These are phyloP conservation scores for Intellagama lesueurii DNA, from an alignment of 2,797 vertebrate genomes.

Conservation along the genomic window DNA sequence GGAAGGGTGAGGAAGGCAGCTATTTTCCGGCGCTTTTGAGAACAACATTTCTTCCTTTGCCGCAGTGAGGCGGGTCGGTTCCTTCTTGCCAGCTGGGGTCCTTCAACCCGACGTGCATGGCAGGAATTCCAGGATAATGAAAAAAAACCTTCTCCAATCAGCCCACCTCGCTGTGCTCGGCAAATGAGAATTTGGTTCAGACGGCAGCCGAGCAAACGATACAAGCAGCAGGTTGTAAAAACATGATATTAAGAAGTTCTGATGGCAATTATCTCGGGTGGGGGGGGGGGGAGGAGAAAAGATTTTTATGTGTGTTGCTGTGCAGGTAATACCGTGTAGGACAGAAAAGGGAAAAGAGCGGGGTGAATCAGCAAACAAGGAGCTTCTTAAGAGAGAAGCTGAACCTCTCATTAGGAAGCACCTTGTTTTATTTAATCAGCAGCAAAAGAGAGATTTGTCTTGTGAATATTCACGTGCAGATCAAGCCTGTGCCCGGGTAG, in stretches of 20 bases:
- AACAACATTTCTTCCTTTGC: too few species aligned
- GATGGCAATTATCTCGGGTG: background rate
- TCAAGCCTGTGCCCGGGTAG: too few species aligned
- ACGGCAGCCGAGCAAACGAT: background rate
- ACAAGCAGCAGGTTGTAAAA: background rate
- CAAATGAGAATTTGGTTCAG: background rate
- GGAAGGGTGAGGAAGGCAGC: too few species aligned
- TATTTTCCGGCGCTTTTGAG: too few species aligned
- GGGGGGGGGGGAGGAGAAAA: too few species aligned
- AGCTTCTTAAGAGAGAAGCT: background rate
- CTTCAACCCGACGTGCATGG: background rate
- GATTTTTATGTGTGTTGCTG: background rate
- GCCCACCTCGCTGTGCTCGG: background rate
- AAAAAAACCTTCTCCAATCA: background rate
- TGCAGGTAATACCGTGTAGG: background rate
- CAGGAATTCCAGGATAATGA: too few species aligned
- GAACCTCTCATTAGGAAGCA: background rate
- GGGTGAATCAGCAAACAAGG: background rate
- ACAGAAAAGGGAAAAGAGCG: too few species aligned
- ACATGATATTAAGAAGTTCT: conserved; percentile 3
- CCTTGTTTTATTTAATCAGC: background rate
- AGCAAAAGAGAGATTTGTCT: background rate
- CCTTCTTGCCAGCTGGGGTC: too few species aligned
- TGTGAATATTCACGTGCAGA: too few species aligned
- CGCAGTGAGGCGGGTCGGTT: background rate